Evolutionary conservation across 2,888 invertebrate species (phyloP), one percentile per base, ranked within the genome.

Genomic region (Euphydryas editha): DNA sequence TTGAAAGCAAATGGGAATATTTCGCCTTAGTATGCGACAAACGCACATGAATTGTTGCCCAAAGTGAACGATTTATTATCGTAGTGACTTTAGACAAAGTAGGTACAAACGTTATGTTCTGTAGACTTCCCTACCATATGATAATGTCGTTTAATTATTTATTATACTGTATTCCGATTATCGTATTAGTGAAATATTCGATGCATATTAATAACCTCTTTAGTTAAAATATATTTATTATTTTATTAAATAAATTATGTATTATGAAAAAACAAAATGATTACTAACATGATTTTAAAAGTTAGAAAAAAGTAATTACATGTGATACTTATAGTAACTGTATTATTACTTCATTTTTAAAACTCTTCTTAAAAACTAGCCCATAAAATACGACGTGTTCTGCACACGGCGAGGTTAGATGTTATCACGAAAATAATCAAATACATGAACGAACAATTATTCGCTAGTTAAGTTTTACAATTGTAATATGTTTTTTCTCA

Each of bases 401-500:
- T 61, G 54, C 54, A 54, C 37, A 49, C 20, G 10, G 39, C 20
- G 30, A 56, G 59, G 61, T 42, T 62, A 61, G 67, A 67, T 62
- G 24, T 69, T 64, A 68, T 66, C 67, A 62, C 30, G 39, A 62
- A 58, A 64, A 59, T 37, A 55, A 49, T 56, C 36, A 58, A 62
- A 66, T 46, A 66, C 51, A 49, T 61, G 54, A 60, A 65, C 62
- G 37, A 68, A 58, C 66, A 65, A 67, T 70, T 67, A 68, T 62
- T 20, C 62, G 68, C 65, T 60, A 59, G 68, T 63, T 62, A 70
- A 62, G 42, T 68, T 70, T 67, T 62, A 68, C 57, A 68, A 58
- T 68, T 65, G 46, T 57, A 60, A 57, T 68, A 49, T 55, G 17
- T 21, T 18, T 62, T 67, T 59, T 58, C 54, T 58, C 3, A 2